phyloP scores from a whole-genome alignment of 2,797 vertebrate genomes.

The Fundulus diaphanus region DNA sequence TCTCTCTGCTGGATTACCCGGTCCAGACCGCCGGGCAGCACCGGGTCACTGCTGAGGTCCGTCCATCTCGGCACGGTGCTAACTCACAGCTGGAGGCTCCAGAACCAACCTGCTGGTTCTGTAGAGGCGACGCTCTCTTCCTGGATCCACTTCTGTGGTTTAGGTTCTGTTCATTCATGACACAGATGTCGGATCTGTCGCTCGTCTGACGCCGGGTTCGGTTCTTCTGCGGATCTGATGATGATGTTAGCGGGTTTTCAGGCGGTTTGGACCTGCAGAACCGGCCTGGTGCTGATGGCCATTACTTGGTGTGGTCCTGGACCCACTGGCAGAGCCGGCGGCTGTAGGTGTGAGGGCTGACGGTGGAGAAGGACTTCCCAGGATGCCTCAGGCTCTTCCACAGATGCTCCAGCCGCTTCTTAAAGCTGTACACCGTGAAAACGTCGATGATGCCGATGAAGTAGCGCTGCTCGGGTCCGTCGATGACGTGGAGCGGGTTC shows the following conservation, averaged over 20 bases:
- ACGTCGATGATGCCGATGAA: conserved; percentile 91
- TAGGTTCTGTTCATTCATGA: not conserved
- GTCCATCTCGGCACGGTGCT: too few relatives aligned
- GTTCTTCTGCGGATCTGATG: too few relatives aligned
- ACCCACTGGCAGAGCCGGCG: conserved; percentile 78
- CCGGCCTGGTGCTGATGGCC: not conserved
- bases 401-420: conserved; percentile 85
- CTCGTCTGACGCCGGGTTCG: too few relatives aligned
- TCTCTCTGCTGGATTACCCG: too few relatives aligned
- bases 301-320: conserved; percentile 77
- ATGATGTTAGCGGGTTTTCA: not conserved
- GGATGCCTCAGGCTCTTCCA: conserved; percentile 88
- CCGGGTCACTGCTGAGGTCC: too few relatives aligned
- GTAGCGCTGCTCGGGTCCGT: conserved; percentile 87
- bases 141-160: not conserved
- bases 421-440: conserved; percentile 86
- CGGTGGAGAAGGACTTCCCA: conserved; percentile 85
- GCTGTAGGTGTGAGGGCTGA: conserved; percentile 82
- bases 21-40: too few relatives aligned
- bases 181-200: too few relatives aligned
- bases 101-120: too few relatives aligned
- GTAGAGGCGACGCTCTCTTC: too few relatives aligned
- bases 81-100: too few relatives aligned
- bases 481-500: conserved; percentile 87
- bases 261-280: conserved; percentile 4